Base-by-base conservation (phyloP, 2,797 vertebrate species). In the Austrolebias charrua region DNA sequence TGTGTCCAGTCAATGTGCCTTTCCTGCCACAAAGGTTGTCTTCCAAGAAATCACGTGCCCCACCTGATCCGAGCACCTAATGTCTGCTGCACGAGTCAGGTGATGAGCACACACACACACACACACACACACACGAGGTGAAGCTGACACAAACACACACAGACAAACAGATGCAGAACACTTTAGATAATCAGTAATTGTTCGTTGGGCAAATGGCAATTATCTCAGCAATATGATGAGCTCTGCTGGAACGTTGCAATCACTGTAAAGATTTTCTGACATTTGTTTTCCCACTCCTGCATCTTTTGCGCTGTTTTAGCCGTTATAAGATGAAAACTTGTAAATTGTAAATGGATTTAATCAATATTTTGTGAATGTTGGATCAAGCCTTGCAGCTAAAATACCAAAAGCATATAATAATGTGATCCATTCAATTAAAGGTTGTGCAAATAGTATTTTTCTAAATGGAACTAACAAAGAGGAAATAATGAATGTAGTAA, bases 31-130 rank as follows among this genome's bases (percentile, higher is more conserved):
- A 44, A 31, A 73, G 76, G 73, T 69, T 51, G 64, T 54, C 54
- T 64, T 66, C 75, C 69, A 62, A 61, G 54, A 65, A 44, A 58
- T 81, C 81, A 86, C 76, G 45, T 88, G 84, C 54, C 16, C 4
- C 9, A 0, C 33, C 55, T 48, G 75, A 69, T 65, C 28, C 40
- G 12, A 69, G 77, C 14, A 52, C 57, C 55, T 66, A 14, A 62
- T 66, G 67, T 69, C 57, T 59, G 64, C 69, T 44, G 0, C 64
- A 66, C 8, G 58, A 60, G 61, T 55, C 11, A 29, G 59, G 42
- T 20, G 44, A 67, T 53, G 51, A 47, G 24, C 47, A 63, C 35
- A 16, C 28, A 31, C 31, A 31, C 31, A 31, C 31, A 19, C 47
- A 63, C 35, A 16, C 28, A 19, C 47, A 63, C 35, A 16, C 28